Percentiles rank a stretch among this genome's conserved stretches.
These are phyloP conservation scores for Calonectris borealis DNA, from an alignment of 2,113 vertebrate species.

Conservation along the genomic window DNA sequence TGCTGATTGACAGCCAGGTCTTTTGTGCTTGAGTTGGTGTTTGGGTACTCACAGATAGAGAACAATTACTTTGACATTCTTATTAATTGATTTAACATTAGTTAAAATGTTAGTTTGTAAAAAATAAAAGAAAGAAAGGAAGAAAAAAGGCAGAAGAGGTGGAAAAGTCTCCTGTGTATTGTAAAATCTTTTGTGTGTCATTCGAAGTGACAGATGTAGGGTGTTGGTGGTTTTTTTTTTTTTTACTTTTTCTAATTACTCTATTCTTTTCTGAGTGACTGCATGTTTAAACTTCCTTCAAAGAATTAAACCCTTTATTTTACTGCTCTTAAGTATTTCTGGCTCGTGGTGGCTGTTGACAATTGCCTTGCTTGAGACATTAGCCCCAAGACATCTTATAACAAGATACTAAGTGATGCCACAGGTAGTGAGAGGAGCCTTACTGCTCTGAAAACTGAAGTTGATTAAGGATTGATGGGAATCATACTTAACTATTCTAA, in stretches of 20 bases:
- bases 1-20: slow-evolving; percentile 28
- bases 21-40: slow-evolving; percentile 26
- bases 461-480: not conserved
- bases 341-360: not conserved
- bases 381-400: not conserved
- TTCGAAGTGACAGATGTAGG: not conserved
- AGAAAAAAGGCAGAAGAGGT: not conserved
- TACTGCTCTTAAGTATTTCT: not conserved
- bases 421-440: not conserved
- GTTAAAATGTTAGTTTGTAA: slow-evolving; percentile 18
- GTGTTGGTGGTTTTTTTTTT: not conserved
- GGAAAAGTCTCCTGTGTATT: not conserved
- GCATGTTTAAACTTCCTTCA: not conserved
- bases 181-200: not conserved
- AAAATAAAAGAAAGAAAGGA: not conserved
- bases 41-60: not conserved
- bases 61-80: slow-evolving; percentile 42
- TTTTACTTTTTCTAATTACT: not conserved
- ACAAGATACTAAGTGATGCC: not conserved
- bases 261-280: slow-evolving; percentile 1
- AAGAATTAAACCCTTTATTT: not conserved
- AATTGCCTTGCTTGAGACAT: not conserved
- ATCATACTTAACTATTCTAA: not conserved
- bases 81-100: slow-evolving; percentile 25
- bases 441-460: not conserved